These are phyloP conservation scores for Thomomys bottae DNA, from an alignment of 2,113 vertebrate genomes.

Conservation along the genomic window DNA sequence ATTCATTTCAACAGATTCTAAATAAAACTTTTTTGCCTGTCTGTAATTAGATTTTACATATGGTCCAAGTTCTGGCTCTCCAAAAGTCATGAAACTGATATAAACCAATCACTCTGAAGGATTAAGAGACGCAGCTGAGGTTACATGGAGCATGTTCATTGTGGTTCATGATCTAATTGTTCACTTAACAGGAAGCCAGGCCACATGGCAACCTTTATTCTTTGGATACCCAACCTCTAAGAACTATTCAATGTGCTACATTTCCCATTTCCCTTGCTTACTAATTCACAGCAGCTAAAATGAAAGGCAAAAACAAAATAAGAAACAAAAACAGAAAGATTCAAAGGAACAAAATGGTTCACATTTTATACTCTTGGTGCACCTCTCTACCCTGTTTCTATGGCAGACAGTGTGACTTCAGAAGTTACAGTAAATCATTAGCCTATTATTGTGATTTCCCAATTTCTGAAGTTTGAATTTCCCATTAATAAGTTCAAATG, in stretches of 20 bases:
- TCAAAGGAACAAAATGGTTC: constrained; percentile 50
- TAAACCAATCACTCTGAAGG: constrained; percentile 49
- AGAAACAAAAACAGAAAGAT: not conserved
- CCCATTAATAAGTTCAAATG: constrained; percentile 67
- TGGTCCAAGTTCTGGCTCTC: constrained; percentile 59
- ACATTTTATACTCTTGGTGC: not conserved
- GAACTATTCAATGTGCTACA: not conserved
- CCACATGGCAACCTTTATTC: not conserved
- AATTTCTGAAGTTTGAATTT: constrained; percentile 67
- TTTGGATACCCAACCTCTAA: constrained; percentile 6
- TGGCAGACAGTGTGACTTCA: constrained; percentile 59
- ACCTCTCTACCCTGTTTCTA: constrained; percentile 24
- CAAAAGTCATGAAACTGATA: constrained; percentile 14
- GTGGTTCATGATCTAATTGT: not conserved
- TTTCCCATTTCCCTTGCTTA: constrained; percentile 2
- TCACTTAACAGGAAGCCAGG: constrained; percentile 20
- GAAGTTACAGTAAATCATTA: constrained; percentile 62
- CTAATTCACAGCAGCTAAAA: constrained; percentile 40
- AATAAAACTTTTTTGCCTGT: constrained; percentile 24
- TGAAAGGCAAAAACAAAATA: not conserved
- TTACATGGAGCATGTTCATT: not conserved
- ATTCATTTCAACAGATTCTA: constrained; percentile 3
- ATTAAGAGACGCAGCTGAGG: constrained; percentile 3
- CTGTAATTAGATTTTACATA: constrained; percentile 44
- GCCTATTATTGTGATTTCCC: constrained; percentile 71